These are phyloP conservation scores for Cydia splendana DNA, from an alignment of 1,140 invertebrate species.

Conservation along the genomic window DNA sequence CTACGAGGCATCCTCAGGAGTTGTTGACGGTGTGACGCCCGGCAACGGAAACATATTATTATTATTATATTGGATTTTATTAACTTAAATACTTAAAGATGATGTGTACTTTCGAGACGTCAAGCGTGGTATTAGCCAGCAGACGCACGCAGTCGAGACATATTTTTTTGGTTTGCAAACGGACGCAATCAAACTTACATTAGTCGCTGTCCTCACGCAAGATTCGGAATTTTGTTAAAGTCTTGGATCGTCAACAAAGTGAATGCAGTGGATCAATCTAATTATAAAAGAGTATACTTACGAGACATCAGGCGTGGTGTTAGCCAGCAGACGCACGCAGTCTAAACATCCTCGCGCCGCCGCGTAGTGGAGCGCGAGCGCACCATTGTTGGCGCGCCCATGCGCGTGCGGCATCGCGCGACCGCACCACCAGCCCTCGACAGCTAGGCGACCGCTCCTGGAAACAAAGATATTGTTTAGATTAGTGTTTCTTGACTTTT, in stretches of 20 bases:
- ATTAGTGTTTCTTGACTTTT: not conserved
- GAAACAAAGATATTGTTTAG: constrained; percentile 16
- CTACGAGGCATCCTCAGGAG: no score
- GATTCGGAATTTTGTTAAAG: no score
- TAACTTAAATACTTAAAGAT: no score
- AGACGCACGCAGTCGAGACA: constrained; percentile 91
- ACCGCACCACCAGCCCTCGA: constrained; percentile 73
- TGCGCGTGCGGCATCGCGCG: constrained; percentile 63
- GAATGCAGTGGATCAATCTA: not conserved
- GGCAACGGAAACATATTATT: no score
- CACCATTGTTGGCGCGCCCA: constrained; percentile 79
- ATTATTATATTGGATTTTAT: no score
- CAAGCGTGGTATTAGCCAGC: constrained; percentile 86
- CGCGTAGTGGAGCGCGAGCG: constrained; percentile 91
- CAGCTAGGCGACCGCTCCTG: constrained; percentile 72
- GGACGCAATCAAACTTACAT: no score
- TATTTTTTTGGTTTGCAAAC: constrained; percentile 73
- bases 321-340: constrained; percentile 89
- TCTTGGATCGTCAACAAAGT: no score
- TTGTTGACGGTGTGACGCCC: no score
- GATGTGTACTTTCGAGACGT: constrained; percentile 84
- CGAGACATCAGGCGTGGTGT: constrained; percentile 88
- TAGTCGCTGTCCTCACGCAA: no score
- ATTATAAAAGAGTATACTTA: constrained; percentile 70
- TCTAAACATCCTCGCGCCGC: constrained; percentile 91